Conservation (phyloP, 1,140 invertebrate species). For the Drosophila cardini region DNA sequence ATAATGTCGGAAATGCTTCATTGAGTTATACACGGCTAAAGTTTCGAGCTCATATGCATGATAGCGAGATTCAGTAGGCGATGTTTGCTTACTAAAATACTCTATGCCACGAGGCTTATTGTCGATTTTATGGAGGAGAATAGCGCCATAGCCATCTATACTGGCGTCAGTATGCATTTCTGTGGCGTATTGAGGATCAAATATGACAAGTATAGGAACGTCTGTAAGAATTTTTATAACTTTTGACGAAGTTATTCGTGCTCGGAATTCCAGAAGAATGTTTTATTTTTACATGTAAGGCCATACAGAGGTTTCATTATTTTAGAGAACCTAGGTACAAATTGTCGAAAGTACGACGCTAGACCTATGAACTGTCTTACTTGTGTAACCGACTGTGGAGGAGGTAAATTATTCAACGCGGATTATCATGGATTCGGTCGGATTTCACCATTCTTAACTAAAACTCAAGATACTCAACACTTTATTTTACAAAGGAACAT, state of each 20-base stretch:
- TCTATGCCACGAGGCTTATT: not conserved
- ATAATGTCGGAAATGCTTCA: constrained; percentile 3
- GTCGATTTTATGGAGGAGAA: constrained; percentile 1
- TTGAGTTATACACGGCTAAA: constrained; percentile 1
- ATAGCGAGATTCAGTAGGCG: not conserved
- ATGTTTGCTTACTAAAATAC: constrained; percentile 13
- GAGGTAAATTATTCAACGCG: not conserved
- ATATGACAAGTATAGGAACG: constrained; percentile 8
- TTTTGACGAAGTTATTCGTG: constrained; percentile 11
- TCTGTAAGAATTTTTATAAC: constrained; percentile 10
- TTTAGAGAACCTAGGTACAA: not conserved
- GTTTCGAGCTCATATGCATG: constrained; percentile 18
- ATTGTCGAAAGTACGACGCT: constrained; percentile 4
- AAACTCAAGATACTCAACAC: constrained; percentile 4
- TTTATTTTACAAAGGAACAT: not conserved
- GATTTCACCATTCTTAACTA: not conserved
- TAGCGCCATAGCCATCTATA: constrained; percentile 22
- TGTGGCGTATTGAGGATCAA: too few species aligned
- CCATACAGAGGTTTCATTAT: constrained; percentile 8
- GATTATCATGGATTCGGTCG: too few species aligned
- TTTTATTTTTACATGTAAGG: not conserved
- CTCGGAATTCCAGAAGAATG: not conserved
- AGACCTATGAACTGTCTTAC: not conserved
- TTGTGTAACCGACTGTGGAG: not conserved
- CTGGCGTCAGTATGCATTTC: constrained; percentile 12